These are phyloP conservation scores for Todiramphus chloris DNA, from an alignment of 2,113 vertebrate species.

Conservation along the genomic window DNA sequence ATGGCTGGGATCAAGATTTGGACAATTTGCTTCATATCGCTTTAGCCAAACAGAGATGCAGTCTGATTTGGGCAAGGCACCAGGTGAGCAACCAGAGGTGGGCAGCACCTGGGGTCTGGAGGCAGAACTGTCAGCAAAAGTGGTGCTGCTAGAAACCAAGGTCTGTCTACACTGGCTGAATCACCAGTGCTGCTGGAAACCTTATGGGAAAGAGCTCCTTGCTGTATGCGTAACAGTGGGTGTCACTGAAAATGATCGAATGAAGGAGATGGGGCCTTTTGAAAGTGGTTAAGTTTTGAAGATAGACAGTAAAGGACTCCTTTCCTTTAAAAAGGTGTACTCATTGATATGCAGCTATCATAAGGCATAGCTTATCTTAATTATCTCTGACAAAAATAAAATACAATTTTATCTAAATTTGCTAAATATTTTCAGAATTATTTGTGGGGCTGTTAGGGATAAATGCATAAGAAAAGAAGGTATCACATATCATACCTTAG, in stretches of 20 bases:
- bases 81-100: fast-evolving
- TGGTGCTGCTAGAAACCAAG: background rate
- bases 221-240: fast-evolving
- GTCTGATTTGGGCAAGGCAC: fast-evolving
- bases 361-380: background rate
- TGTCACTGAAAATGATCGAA: background rate
- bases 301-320: background rate
- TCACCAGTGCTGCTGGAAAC: background rate
- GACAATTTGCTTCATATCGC: background rate
- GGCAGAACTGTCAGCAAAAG: background rate
- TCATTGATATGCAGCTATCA: background rate
- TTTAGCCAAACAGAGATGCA: background rate
- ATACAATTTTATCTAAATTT: background rate
- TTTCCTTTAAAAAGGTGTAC: background rate
- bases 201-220: background rate
- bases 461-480: fast-evolving
- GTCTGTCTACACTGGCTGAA: fast-evolving
- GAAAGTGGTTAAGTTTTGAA: background rate
- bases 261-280: background rate
- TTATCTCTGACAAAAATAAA: background rate
- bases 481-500: background rate
- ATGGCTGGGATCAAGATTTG: background rate
- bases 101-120: background rate
- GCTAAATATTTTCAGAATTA: background rate
- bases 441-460: background rate